Base-by-base conservation (phyloP, 2,888 invertebrate species). In the Tetragonisca angustula region DNA sequence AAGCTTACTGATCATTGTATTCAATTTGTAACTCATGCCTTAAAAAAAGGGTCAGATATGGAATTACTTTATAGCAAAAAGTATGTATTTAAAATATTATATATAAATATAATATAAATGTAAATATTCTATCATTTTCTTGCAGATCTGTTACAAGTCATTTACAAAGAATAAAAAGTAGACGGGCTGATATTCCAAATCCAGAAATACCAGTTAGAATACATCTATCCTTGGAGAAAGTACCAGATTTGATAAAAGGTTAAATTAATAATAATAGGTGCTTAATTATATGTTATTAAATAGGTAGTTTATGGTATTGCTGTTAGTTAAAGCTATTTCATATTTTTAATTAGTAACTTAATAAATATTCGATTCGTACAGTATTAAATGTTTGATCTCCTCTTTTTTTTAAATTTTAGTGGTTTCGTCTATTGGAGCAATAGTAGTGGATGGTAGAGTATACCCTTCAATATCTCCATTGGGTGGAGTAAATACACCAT, bases 1-100 rank as follows among this genome's bases (percentile, higher is more conserved):
- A 96, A 96, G 93, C 97, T 98, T 94, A 97, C 98, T 24, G 98
- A 98, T 95, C 98, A 98, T 95, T 98, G 98, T 94, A 97, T 98
- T 89, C 96, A 96, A 87, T 98, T 98, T 95, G 98, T 98, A 78
- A 96, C 96, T 92, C 96, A 96, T 90, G 98, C 98, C 52, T 95
- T 98, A 70, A 96, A 97, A 59, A 96, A 96, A 90, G 98, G 98
- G 87, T 97, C 97, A 89, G 98, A 98, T 94, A 97, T 97, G 95
- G 98, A 98, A 67, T 95, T 98, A 90, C 95, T 98, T 87, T 97
- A 97, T 94, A 97, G 97, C 94, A 98, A 98, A 96, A 97, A 97
- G 95, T 97, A 96, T 87, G 95, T 65, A 61, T 76, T 50, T 61
- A 17, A 61, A 27, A 11, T 54, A 52, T 24, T 15, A 43, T 56